phyloP scores from a whole-genome alignment of 2,113 vertebrate species.

The Haliaeetus leucogaster region DNA sequence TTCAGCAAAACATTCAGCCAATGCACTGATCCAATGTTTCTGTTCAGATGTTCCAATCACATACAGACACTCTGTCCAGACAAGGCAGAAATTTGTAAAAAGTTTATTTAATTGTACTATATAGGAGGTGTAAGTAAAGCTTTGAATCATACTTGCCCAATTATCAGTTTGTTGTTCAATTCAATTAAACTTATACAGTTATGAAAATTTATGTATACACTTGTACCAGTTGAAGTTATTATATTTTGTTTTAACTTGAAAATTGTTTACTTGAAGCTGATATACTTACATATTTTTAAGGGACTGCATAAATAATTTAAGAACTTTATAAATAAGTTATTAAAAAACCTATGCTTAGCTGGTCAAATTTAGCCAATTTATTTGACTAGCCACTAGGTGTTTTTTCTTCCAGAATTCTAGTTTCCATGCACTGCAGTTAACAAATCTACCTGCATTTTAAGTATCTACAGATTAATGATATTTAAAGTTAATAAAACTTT shows the following conservation, averaged over 20 bases:
- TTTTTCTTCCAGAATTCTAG: neutral
- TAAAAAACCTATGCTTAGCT: fast-evolving
- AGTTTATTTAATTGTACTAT: neutral
- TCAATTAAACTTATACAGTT: neutral
- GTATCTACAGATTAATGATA: neutral
- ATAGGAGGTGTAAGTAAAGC: neutral
- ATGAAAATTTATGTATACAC: neutral
- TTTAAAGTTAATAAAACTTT: neutral
- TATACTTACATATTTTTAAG: neutral
- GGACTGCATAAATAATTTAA: neutral
- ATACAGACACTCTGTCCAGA: neutral
- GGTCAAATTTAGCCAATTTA: neutral
- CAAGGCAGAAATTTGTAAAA: neutral
- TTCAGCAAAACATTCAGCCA: neutral
- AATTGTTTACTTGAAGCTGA: neutral
- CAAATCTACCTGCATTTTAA: neutral
- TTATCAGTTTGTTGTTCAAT: neutral
- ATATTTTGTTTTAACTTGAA: neutral
- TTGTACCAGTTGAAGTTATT: neutral
- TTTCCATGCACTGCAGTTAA: neutral
- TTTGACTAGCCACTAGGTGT: neutral
- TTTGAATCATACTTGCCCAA: neutral
- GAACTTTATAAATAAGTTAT: neutral
- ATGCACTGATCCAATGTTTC: neutral
- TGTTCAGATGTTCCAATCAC: neutral